Base-by-base conservation (phyloP, 1,140 invertebrate species). In the Brachionus asplanchnoidis region DNA sequence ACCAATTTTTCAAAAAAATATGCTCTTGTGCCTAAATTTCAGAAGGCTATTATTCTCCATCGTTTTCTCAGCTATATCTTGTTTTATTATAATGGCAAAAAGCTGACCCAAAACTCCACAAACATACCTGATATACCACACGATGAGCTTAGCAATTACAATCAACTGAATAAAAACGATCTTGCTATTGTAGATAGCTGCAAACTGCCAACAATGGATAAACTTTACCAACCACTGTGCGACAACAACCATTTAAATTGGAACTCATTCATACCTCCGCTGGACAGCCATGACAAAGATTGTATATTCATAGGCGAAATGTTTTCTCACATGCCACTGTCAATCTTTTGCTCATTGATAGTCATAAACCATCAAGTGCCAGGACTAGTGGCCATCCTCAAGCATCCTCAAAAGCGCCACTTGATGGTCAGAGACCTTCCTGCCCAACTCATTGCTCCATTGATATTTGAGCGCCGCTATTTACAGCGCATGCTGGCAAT, bases 221-320 rank as follows among this genome's bases (percentile, higher is more conserved):
- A 50, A 23, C 42, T 77, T n/a, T 77, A 77, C n/a, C 20, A 50
- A 28, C 73, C 73, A 50, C 26, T 77, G 28, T 1, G 3, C 11
- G 44, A 46, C 11, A 50, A 82, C 0, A 82, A 60, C 40, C 50
- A 65, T 23, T 20, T 82, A 20, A 20, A 44, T 26, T 84, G 82
- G 82, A 84, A 70, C 17, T 50, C 82, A 5, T 84, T 84, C 36
- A 68, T 84, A 36, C 82, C 82, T 17, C 17, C 36, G 14, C 23
- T 84, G 9, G 23, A 68, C 11, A 42, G 42, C n/a, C n/a, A 28
- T 20, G n/a, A 83, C 36, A 66, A 46, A 65, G 7, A 68, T 5
- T 84, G 82, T 84, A 36, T 84, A 9, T 70, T 28, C 46, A 68
- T 84, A 46, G 82, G 60, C 8, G 82, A 84, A 32, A 50, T 84